phyloP scores from a whole-genome alignment of 2,113 vertebrate species.

The Protobothrops flavoviridis region DNA sequence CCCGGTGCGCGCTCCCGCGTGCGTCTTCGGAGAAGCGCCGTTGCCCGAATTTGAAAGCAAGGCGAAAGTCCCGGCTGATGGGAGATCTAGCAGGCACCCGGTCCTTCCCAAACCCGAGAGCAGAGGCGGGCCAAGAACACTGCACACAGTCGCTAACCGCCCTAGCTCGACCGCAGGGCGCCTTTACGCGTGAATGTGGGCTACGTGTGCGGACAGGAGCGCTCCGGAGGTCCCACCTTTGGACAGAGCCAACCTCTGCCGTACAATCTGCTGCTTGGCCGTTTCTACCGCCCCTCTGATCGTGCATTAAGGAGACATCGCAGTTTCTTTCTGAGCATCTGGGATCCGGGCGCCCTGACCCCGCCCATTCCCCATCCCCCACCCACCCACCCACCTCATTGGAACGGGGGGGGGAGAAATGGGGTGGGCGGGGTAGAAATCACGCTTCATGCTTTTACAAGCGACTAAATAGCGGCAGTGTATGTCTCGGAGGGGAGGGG shows the following conservation, averaged over 20 bases:
- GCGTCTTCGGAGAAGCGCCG: neutral
- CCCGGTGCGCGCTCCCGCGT: neutral
- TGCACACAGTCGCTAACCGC: accelerated
- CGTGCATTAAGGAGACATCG: neutral
- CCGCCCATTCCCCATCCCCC: neutral
- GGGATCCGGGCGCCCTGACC: neutral
- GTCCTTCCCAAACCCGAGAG: neutral
- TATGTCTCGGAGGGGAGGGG: neutral
- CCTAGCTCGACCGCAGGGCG: neutral
- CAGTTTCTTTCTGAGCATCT: neutral
- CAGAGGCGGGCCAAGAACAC: neutral
- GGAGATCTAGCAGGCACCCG: neutral
- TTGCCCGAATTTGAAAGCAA: neutral
- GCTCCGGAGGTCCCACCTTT: neutral
- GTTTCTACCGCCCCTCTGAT: neutral
- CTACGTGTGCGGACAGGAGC: neutral
- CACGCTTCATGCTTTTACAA: slow-evolving; percentile 12
- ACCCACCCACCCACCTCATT: neutral
- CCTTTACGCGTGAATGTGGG: neutral
- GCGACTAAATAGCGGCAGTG: slow-evolving; percentile 31
- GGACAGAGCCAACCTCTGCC: neutral
- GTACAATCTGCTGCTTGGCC: neutral
- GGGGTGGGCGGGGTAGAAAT: neutral
- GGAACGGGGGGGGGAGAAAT: neutral
- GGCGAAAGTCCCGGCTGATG: neutral